Evolutionary conservation across 2,113 vertebrate species (phyloP).

Genomic region (Morone saxatilis): DNA sequence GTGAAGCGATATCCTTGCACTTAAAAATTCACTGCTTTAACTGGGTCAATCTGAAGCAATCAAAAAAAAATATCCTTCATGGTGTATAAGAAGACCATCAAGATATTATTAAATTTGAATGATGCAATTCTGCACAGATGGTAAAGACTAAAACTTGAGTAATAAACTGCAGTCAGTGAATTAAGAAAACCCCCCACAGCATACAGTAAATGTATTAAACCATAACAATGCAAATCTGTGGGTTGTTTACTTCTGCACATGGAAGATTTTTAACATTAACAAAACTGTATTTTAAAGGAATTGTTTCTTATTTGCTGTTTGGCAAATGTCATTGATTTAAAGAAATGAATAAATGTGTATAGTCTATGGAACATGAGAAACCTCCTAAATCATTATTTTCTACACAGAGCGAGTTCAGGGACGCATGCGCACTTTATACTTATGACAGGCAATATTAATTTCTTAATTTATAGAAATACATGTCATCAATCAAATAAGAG

Average conservation of each 20-base stretch:
- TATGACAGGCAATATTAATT: too few species aligned
- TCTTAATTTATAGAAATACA: too few species aligned
- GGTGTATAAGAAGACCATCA: constrained; percentile 30
- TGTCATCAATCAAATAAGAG: not conserved
- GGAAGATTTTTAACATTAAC: not conserved
- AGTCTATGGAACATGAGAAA: not conserved
- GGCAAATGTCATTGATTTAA: too few species aligned
- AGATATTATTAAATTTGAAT: constrained; percentile 50
- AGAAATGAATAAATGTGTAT: not conserved
- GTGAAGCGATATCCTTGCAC: constrained; percentile 36
- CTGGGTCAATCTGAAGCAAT: constrained; percentile 66
- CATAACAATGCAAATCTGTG: not conserved
- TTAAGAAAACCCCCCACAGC: not conserved
- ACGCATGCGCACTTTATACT: not conserved
- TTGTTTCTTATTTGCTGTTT: not conserved
- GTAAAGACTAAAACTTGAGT: not conserved
- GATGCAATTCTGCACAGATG: constrained; percentile 11
- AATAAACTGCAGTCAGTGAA: not conserved
- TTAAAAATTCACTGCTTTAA: constrained; percentile 53
- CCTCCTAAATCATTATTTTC: not conserved
- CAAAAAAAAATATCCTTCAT: constrained; percentile 36
- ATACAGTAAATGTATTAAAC: not conserved
- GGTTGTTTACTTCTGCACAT: not conserved
- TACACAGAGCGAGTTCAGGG: not conserved
- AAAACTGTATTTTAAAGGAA: not conserved